Conservation (phyloP, 2,888 invertebrate genomes). For the Eristalis pertinax region DNA sequence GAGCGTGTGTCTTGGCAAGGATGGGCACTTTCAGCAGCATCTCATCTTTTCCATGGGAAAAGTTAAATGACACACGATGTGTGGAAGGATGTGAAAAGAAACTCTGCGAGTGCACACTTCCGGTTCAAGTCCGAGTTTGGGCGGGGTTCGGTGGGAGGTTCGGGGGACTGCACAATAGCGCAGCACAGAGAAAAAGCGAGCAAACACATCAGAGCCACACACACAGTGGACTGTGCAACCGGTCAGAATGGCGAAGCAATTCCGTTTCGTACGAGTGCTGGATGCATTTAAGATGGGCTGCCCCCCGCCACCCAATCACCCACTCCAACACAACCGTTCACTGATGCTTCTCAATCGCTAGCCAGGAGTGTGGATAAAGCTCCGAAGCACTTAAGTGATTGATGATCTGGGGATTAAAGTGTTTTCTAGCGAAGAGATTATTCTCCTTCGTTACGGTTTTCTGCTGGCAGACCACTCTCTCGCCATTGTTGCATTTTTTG, state of each 20-base stretch:
- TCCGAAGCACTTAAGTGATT: constrained; percentile 68
- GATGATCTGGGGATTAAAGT: constrained; percentile 71
- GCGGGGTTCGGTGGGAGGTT: not conserved
- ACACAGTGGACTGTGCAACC: not conserved
- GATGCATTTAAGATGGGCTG: constrained; percentile 48
- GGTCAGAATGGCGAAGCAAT: constrained; percentile 35
- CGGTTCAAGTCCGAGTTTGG: constrained; percentile 39
- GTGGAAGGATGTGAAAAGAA: constrained; percentile 48
- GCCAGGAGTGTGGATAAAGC: constrained; percentile 41
- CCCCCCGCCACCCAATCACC: not conserved
- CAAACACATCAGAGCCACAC: constrained; percentile 17
- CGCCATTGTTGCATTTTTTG: constrained; percentile 37
- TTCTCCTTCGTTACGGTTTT: constrained; percentile 49
- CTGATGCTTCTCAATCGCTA: constrained; percentile 17
- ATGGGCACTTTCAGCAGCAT: constrained; percentile 24
- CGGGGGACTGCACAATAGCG: not conserved
- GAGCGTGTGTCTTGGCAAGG: not conserved
- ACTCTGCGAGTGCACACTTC: constrained; percentile 36
- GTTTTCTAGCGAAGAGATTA: constrained; percentile 68
- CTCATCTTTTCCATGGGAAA: constrained; percentile 42
- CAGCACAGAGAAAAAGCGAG: constrained; percentile 12
- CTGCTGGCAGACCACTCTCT: constrained; percentile 33
- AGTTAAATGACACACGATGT: constrained; percentile 51
- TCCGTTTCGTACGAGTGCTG: constrained; percentile 33
- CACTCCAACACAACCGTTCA: not conserved